Evolutionary conservation across 2,888 invertebrate species (phyloP).

Genomic region (Odontothrips loti): DNA sequence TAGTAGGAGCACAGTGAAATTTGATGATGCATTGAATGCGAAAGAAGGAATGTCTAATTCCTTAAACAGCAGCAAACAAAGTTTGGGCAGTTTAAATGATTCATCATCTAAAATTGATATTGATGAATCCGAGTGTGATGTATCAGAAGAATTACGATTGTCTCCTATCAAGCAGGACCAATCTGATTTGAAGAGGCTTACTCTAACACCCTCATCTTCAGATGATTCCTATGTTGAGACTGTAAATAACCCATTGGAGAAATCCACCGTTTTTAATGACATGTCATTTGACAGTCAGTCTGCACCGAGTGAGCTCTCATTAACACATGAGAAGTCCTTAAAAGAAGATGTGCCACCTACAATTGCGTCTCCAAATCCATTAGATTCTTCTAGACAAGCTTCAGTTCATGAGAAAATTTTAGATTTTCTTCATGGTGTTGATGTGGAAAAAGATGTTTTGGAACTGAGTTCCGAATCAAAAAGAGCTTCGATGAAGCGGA

Average conservation of each 20-base stretch:
- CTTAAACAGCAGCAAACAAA: background rate
- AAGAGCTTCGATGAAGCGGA: no score
- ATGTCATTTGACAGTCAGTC: background rate
- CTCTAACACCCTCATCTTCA: background rate
- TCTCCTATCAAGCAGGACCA: background rate
- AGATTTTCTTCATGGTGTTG: no score
- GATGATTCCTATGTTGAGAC: background rate
- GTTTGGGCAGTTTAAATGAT: background rate
- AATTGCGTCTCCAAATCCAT: no score
- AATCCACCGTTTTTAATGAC: background rate
- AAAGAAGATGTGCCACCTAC: no score
- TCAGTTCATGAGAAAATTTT: no score
- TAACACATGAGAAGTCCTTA: no score
- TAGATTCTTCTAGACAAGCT: no score
- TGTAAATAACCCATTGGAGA: background rate
- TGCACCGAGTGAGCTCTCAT: no score
- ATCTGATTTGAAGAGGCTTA: background rate
- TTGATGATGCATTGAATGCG: background rate
- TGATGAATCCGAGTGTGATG: background rate
- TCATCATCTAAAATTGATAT: background rate
- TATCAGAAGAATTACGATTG: background rate
- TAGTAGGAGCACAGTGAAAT: background rate
- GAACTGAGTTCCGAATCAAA: no score
- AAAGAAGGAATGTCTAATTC: background rate
- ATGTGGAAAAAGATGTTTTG: no score